Conservation (phyloP, 2,113 vertebrate genomes). For the Phalacrocorax carbo region DNA sequence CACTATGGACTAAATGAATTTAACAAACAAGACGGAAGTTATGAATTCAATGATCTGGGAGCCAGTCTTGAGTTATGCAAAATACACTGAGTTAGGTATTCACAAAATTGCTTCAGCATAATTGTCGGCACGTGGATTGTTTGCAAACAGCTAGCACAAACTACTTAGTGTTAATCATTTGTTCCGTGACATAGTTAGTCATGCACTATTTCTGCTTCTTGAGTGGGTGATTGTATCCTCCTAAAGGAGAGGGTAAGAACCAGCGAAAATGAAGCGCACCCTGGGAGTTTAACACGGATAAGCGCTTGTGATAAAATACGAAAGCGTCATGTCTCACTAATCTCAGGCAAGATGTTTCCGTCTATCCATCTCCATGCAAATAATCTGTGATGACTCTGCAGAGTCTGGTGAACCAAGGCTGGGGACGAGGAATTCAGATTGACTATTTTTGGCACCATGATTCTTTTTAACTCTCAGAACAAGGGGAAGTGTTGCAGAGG, state of each 20-base stretch:
- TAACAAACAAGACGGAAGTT: not conserved
- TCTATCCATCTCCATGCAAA: not conserved
- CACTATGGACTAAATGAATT: not conserved
- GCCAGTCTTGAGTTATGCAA: constrained; percentile 28
- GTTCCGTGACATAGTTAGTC: constrained; percentile 50
- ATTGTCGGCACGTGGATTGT: constrained; percentile 41
- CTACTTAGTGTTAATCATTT: constrained; percentile 60
- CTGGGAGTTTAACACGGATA: not conserved
- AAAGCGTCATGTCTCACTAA: not conserved
- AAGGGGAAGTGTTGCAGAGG: constrained; percentile 9
- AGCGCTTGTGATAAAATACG: not conserved
- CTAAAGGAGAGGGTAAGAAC: constrained; percentile 40
- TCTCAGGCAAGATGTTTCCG: not conserved
- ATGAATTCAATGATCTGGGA: not conserved
- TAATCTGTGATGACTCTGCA: not conserved
- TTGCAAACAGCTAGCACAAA: constrained; percentile 63
- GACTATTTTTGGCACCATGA: not conserved
- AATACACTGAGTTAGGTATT: constrained; percentile 51
- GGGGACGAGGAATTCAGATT: not conserved
- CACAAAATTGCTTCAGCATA: constrained; percentile 29
- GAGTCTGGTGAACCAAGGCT: constrained; percentile 12
- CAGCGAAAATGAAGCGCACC: not conserved
- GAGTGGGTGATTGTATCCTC: constrained; percentile 58
- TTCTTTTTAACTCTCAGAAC: not conserved
- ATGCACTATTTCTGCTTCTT: constrained; percentile 52